phyloP scores from a whole-genome alignment of 2,113 vertebrate genomes.

The Etheostoma spectabile region DNA sequence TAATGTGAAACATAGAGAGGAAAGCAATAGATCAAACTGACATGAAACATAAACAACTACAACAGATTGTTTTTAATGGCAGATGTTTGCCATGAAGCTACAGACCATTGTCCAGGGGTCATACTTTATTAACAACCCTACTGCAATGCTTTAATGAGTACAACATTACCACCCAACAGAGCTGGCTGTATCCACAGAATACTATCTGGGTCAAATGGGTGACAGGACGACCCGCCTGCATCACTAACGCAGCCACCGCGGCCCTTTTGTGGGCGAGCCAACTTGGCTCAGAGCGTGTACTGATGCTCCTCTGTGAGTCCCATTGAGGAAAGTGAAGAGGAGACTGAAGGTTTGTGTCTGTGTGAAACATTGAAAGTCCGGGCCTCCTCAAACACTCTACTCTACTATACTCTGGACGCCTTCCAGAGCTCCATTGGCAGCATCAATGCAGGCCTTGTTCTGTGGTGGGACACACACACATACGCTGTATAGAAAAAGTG shows the following conservation, averaged over 20 bases:
- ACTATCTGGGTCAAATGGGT: constrained; percentile 66
- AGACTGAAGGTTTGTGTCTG: constrained; percentile 69
- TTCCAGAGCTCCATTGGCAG: constrained; percentile 40
- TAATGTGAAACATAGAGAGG: neutral
- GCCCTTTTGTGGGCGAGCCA: constrained; percentile 60
- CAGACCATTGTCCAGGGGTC: neutral
- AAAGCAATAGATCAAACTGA: neutral
- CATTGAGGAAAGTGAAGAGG: constrained; percentile 65
- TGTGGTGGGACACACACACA: constrained; percentile 10
- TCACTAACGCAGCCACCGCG: constrained; percentile 40
- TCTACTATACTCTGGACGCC: constrained; percentile 59
- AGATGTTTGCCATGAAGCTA: neutral
- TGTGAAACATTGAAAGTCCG: constrained; percentile 48
- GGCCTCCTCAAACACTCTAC: constrained; percentile 46
- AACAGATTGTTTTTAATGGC: neutral
- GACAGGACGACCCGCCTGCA: constrained; percentile 22
- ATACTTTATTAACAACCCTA: neutral
- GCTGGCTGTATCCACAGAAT: constrained; percentile 21
- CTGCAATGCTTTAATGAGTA: constrained; percentile 25
- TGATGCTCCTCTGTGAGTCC: constrained; percentile 60
- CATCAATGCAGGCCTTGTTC: constrained; percentile 76
- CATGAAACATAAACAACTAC: neutral
- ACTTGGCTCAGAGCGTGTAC: constrained; percentile 55
- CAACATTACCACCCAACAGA: constrained; percentile 4
- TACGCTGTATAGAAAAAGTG: neutral